Evolutionary conservation across 2,888 invertebrate species (phyloP).

Genomic region (Brachyptera risi): DNA sequence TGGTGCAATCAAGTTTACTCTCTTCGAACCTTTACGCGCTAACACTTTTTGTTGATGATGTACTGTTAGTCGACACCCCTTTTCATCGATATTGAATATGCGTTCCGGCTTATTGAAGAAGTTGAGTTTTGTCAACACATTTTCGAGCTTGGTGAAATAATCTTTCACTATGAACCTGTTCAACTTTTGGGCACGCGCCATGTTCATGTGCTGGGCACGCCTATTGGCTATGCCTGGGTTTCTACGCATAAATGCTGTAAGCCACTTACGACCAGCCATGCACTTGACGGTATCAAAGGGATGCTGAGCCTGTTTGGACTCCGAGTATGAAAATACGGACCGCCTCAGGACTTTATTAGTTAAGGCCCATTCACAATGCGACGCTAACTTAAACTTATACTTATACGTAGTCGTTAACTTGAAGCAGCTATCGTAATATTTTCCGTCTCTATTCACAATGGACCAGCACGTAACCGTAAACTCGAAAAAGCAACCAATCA

Average conservation of each 20-base stretch:
- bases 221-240: conserved; percentile 35
- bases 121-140: conserved; percentile 33
- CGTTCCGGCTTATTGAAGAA: conserved; percentile 35
- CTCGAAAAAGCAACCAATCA: too few species aligned
- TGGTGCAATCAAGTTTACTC: conserved; percentile 21
- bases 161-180: conserved; percentile 36
- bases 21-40: conserved; percentile 22
- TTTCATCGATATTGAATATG: conserved; percentile 37
- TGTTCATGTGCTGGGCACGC: conserved; percentile 37
- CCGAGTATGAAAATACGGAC: background rate
- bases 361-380: too few species aligned
- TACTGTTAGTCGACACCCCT: conserved; percentile 22
- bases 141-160: conserved; percentile 36
- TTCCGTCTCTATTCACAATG: too few species aligned
- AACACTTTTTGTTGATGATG: conserved; percentile 25
- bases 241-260: conserved; percentile 32
- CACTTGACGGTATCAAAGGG: background rate
- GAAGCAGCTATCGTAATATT: too few species aligned
- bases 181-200: conserved; percentile 38
- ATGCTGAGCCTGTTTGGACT: background rate
- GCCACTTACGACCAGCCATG: conserved; percentile 3
- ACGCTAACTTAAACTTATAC: too few species aligned
- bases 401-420: too few species aligned
- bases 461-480: too few species aligned
- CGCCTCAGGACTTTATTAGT: background rate